A percentile compares a stretch with the other conserved stretches of the same genome.
Evolutionary conservation across 2,113 vertebrate genomes (phyloP).

Genomic region (Coptodon rendalli): DNA sequence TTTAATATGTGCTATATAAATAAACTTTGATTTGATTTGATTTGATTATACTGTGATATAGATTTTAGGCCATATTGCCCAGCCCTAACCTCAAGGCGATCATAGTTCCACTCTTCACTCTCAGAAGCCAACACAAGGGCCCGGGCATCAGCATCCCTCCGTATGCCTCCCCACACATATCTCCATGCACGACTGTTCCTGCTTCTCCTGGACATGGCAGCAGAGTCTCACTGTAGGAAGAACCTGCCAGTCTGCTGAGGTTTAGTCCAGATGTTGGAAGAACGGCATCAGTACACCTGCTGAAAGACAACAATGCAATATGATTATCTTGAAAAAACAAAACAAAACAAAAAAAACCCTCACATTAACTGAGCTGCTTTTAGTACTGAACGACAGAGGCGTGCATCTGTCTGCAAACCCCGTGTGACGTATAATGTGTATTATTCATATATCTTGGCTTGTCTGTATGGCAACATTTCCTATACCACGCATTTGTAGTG

Average conservation of each 20-base stretch:
- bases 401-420: neutral
- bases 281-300: conserved; percentile 24
- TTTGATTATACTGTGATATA: neutral
- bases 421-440: neutral
- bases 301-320: neutral
- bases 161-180: conserved; percentile 85
- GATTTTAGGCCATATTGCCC: neutral
- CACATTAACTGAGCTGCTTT: neutral
- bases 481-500: neutral
- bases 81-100: conserved; percentile 75
- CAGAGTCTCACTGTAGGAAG: neutral
- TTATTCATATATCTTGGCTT: neutral
- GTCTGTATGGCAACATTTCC: neutral
- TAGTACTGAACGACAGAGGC: neutral
- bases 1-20: no score
- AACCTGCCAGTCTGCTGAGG: neutral
- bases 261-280: conserved; percentile 5
- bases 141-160: conserved; percentile 77
- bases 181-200: conserved; percentile 88
- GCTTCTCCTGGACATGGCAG: conserved; percentile 83
- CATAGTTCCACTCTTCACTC: conserved; percentile 75
- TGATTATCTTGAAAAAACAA: neutral
- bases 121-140: conserved; percentile 71
- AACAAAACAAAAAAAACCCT: neutral
- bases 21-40: no score